Percentiles rank a stretch among this genome's conserved stretches.
phyloP scores from a whole-genome alignment of 2,113 vertebrate species.

The Brienomyrus brachyistius region DNA sequence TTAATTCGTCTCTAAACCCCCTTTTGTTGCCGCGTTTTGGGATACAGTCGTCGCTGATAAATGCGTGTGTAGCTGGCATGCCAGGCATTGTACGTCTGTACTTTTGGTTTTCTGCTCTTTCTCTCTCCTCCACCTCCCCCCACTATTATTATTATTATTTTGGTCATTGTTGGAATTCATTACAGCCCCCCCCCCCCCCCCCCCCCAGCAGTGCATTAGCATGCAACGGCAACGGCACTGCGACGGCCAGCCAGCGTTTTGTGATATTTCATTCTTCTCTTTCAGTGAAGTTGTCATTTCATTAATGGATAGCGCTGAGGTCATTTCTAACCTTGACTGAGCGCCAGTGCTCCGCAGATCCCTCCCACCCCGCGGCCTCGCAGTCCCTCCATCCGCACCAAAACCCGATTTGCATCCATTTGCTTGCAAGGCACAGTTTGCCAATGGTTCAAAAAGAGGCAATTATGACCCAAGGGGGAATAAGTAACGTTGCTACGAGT shows the following conservation, averaged over 20 bases:
- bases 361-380: background rate
- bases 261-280: slow-evolving; percentile 13
- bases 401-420: slow-evolving; percentile 16
- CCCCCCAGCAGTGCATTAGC: background rate
- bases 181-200: background rate
- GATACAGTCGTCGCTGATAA: background rate
- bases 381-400: background rate
- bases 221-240: background rate
- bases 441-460: background rate
- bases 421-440: background rate
- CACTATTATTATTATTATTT: background rate
- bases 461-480: background rate
- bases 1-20: slow-evolving; percentile 16
- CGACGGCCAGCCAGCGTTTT: background rate
- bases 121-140: background rate
- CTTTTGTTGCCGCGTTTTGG: background rate
- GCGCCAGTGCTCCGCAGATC: background rate
- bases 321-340: slow-evolving; percentile 25
- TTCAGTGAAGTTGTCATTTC: slow-evolving; percentile 14
- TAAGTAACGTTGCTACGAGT: background rate
- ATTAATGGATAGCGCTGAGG: slow-evolving; percentile 24
- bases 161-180: slow-evolving; percentile 19
- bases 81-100: background rate
- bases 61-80: background rate
- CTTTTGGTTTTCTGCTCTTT: background rate